These are phyloP conservation scores for Rhagologus leucostigma DNA, from an alignment of 2,113 vertebrate genomes.

Conservation along the genomic window DNA sequence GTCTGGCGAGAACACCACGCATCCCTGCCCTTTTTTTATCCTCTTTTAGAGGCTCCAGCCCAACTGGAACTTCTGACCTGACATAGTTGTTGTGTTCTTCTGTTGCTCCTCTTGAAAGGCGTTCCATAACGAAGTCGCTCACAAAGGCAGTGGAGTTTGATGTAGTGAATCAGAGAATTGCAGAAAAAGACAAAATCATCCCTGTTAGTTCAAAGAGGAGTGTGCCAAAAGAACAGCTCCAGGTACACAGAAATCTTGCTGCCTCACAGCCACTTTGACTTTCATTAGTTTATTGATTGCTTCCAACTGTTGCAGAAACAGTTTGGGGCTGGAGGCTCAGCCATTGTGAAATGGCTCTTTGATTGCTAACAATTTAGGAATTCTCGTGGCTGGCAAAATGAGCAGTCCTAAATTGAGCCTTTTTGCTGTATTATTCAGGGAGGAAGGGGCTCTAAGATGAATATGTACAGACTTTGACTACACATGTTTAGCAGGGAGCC, in stretches of 20 bases:
- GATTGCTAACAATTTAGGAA: not conserved
- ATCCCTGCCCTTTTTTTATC: not conserved
- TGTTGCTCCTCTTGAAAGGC: not conserved
- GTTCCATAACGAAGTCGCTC: not conserved
- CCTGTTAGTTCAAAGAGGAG: constrained; percentile 1
- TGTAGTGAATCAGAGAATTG: not conserved
- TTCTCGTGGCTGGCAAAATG: not conserved
- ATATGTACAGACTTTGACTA: not conserved
- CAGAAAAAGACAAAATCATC: not conserved
- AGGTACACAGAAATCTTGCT: not conserved
- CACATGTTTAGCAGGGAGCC: not conserved
- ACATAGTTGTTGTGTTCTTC: not conserved
- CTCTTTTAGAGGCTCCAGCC: not conserved
- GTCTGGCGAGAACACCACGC: not conserved
- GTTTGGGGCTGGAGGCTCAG: not conserved
- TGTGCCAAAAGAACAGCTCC: not conserved
- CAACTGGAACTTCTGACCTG: not conserved
- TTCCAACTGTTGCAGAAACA: constrained; percentile 10
- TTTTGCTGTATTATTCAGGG: not conserved
- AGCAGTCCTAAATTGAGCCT: not conserved
- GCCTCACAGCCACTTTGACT: not conserved
- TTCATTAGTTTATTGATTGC: constrained; percentile 51
- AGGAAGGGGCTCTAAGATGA: not conserved
- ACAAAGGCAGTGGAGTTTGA: not conserved
- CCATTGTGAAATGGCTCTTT: not conserved